These are phyloP conservation scores for Rhegmatorhina hoffmannsi DNA, from an alignment of 2,113 vertebrate species.

Conservation along the genomic window DNA sequence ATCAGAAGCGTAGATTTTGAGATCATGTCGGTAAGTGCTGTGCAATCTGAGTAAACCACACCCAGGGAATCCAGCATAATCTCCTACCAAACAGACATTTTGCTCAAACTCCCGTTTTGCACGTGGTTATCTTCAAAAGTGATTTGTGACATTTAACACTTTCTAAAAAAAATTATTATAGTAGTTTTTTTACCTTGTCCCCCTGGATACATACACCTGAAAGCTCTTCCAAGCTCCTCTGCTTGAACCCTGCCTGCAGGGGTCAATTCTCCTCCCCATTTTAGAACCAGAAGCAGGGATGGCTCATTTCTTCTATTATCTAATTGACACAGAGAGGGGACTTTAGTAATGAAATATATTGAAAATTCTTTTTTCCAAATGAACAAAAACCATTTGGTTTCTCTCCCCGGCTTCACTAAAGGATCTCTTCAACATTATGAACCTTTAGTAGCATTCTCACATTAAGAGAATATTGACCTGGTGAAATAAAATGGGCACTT, in stretches of 20 bases:
- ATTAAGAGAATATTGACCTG: neutral
- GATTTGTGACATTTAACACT: neutral
- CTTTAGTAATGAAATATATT: neutral
- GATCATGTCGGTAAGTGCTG: conserved; percentile 89
- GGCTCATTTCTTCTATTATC: conserved; percentile 86
- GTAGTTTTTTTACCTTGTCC: conserved; percentile 81
- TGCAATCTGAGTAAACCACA: conserved; percentile 89
- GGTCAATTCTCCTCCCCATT: conserved; percentile 91
- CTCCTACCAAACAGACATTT: conserved; percentile 79
- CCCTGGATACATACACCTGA: conserved; percentile 92
- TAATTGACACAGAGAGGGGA: conserved; percentile 44
- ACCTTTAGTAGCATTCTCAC: neutral
- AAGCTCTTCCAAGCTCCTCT: conserved; percentile 89
- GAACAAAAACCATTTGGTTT: neutral
- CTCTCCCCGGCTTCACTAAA: neutral
- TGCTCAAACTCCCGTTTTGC: conserved; percentile 33
- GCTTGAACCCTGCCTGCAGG: conserved; percentile 91
- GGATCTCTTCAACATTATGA: neutral
- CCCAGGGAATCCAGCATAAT: conserved; percentile 90
- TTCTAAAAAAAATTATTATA: neutral
- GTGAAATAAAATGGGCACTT: neutral
- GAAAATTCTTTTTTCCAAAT: neutral
- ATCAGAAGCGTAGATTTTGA: conserved; percentile 92
- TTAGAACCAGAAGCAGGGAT: conserved; percentile 86
- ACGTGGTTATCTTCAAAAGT: neutral